These are phyloP conservation scores for Hetaerina americana DNA, from an alignment of 1,140 invertebrate genomes.

Conservation along the genomic window DNA sequence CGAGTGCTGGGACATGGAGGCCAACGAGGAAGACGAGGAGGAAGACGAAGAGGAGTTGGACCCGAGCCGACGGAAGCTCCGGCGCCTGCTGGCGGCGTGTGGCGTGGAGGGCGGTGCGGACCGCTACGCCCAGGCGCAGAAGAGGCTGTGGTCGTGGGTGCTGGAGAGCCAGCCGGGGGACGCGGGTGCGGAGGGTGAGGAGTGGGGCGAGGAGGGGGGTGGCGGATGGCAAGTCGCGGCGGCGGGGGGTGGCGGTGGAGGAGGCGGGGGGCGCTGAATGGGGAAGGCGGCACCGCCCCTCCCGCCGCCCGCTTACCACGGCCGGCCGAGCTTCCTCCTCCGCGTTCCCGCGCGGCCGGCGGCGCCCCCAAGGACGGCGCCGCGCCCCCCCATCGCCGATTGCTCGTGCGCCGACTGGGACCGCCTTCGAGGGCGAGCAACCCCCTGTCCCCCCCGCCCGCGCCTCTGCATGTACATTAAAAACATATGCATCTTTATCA, in stretches of 20 bases:
- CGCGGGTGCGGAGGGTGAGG: slow-evolving; percentile 2
- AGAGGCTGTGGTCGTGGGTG: slow-evolving; percentile 57
- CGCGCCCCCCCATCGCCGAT: neutral
- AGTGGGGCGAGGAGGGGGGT: neutral
- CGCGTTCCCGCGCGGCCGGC: neutral
- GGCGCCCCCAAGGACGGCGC: neutral
- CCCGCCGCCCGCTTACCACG: neutral
- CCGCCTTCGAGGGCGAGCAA: neutral
- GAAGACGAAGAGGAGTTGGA: slow-evolving; percentile 32
- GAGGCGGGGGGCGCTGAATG: neutral
- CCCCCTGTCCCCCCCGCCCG: too few relatives aligned
- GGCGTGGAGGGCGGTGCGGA: slow-evolving; percentile 53
- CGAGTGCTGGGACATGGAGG: slow-evolving; percentile 11
- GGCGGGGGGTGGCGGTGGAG: neutral
- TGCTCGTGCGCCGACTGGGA: neutral
- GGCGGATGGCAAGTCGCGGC: neutral
- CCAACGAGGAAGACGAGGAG: slow-evolving; percentile 13
- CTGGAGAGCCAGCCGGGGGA: slow-evolving; percentile 37
- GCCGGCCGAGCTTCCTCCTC: too few relatives aligned
- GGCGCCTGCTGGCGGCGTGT: slow-evolving; percentile 47
- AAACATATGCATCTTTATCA: too few relatives aligned
- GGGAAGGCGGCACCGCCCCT: neutral
- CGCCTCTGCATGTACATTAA: too few relatives aligned
- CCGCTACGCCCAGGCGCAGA: slow-evolving; percentile 40
- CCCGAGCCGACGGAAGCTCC: slow-evolving; percentile 46